Evolutionary conservation across 2,113 vertebrate genomes (phyloP).

Genomic region (Sturnus vulgaris): DNA sequence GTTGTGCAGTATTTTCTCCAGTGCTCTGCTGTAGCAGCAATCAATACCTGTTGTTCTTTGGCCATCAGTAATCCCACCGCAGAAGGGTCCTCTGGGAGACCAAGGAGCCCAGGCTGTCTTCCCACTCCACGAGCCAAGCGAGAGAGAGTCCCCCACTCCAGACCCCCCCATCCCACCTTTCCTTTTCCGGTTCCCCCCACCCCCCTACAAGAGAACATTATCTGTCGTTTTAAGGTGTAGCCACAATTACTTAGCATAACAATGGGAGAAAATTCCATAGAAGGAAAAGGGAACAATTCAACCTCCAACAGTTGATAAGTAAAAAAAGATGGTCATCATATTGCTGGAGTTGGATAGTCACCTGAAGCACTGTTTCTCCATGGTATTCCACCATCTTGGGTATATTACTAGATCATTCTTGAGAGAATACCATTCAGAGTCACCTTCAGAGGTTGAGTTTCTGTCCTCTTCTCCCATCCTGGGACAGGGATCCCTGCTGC

Average conservation of each 20-base stretch:
- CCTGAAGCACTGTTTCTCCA: background rate
- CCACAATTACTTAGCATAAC: too few species aligned
- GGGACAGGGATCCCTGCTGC: background rate
- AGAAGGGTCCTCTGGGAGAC: background rate
- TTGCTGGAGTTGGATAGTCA: background rate
- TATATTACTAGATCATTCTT: background rate
- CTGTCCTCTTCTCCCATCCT: background rate
- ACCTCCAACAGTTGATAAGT: too few species aligned
- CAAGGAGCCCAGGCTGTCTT: too few species aligned
- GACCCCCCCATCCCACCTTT: too few species aligned
- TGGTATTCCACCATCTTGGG: background rate
- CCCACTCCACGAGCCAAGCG: too few species aligned
- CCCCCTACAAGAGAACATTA: too few species aligned
- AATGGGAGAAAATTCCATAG: too few species aligned
- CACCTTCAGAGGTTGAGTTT: background rate
- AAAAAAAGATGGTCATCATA: background rate
- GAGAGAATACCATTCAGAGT: background rate
- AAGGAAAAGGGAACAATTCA: too few species aligned
- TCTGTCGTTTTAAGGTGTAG: too few species aligned
- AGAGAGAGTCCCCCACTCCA: too few species aligned
- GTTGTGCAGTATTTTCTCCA: rapidly evolving
- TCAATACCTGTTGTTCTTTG: background rate
- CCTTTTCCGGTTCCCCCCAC: too few species aligned
- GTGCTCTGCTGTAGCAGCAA: too few species aligned
- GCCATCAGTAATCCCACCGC: background rate